Evolutionary conservation across 2,113 vertebrate species (phyloP).

Genomic region (Bubalus kerabau): DNA sequence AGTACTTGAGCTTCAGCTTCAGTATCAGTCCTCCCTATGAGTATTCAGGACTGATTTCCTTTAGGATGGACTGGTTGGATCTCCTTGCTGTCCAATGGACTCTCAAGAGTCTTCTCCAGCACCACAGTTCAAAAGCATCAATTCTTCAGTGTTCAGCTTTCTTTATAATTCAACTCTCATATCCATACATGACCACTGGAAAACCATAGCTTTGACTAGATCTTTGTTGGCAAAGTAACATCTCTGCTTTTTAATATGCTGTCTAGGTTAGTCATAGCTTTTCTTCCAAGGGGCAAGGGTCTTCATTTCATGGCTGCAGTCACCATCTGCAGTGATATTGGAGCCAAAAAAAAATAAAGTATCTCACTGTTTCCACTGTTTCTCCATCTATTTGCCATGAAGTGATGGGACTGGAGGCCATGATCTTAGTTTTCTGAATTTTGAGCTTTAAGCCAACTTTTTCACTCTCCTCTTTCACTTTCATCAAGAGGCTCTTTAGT

Average conservation of each 20-base stretch:
- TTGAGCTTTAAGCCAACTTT: background rate
- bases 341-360: background rate
- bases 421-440: background rate
- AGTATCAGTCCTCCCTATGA: background rate
- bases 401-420: background rate
- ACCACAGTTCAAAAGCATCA: background rate
- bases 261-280: background rate
- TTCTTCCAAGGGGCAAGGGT: background rate
- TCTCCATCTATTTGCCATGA: background rate
- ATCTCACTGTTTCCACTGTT: background rate
- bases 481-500: background rate
- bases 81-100: background rate
- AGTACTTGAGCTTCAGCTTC: background rate
- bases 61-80: background rate
- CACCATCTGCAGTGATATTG: background rate
- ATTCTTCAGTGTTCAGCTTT: accelerated
- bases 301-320: background rate
- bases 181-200: background rate
- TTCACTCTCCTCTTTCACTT: background rate
- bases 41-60: background rate
- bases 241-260: background rate
- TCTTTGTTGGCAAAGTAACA: background rate
- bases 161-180: background rate
- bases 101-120: background rate
- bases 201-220: background rate